Percentiles rank a stretch among this genome's conserved stretches.
Conservation (phyloP, 2,888 invertebrate genomes). For the Hydrotaea cyrtoneurina region DNA sequence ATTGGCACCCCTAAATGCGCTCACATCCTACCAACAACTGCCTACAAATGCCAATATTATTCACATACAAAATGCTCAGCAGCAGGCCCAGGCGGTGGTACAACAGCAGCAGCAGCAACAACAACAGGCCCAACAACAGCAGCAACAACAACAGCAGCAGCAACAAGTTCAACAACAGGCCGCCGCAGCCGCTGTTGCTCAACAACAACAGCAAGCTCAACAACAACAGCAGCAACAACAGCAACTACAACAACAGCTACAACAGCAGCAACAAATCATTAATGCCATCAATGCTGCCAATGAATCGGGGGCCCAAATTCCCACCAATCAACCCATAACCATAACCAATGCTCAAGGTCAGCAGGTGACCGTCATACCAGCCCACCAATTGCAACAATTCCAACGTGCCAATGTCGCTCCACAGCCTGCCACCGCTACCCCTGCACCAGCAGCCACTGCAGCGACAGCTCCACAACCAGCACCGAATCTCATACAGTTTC, state of each 20-base stretch:
- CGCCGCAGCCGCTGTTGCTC: constrained; percentile 61
- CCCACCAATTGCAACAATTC: constrained; percentile 83
- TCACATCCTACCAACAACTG: constrained; percentile 76
- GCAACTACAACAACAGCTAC: constrained; percentile 70
- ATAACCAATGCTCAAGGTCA: constrained; percentile 89
- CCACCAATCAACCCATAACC: constrained; percentile 84
- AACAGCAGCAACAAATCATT: constrained; percentile 76
- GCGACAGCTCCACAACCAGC: constrained; percentile 39
- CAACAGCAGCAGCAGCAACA: constrained; percentile 71
- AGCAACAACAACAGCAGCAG: constrained; percentile 67
- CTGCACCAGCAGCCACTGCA: constrained; percentile 45
- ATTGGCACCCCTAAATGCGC: constrained; percentile 85
- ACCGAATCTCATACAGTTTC: constrained; percentile 76
- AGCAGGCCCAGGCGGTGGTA: constrained; percentile 68
- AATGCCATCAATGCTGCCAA: constrained; percentile 74
- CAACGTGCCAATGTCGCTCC: constrained; percentile 69
- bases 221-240: constrained; percentile 60
- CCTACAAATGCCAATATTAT: constrained; percentile 79
- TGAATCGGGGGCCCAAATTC: constrained; percentile 79
- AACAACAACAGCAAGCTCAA: constrained; percentile 69
- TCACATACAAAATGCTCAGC: constrained; percentile 76
- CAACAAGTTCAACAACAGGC: constrained; percentile 64
- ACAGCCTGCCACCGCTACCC: constrained; percentile 48
- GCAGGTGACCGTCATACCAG: constrained; percentile 92
- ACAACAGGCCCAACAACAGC: constrained; percentile 63